Conservation (phyloP, 2,797 vertebrate genomes). For the Clarias laeviceps region DNA sequence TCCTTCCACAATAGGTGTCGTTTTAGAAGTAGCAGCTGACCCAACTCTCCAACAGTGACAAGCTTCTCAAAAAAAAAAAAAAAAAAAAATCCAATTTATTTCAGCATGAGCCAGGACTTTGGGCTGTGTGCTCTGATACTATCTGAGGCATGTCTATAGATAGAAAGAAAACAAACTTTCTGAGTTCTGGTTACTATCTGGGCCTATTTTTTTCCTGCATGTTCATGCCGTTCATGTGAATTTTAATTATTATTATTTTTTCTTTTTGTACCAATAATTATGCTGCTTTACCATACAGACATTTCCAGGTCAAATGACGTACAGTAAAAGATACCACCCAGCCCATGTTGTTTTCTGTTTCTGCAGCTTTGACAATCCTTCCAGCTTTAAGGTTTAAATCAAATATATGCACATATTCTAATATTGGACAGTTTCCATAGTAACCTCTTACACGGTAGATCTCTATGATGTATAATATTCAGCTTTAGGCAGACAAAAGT, state of each 20-base stretch:
- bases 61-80: constrained; percentile 28
- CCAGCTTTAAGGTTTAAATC: background rate
- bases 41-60: constrained; percentile 31
- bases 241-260: background rate
- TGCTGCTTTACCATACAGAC: background rate
- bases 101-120: constrained; percentile 29
- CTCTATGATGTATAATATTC: background rate
- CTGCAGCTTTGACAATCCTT: background rate
- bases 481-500: background rate
- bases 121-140: background rate
- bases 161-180: constrained; percentile 9
- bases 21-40: constrained; percentile 26
- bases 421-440: background rate
- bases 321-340: background rate
- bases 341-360: background rate
- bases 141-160: constrained; percentile 7
- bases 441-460: background rate
- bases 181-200: constrained; percentile 17
- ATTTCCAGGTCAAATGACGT: background rate
- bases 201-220: background rate
- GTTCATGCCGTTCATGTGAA: background rate
- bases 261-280: background rate
- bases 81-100: constrained; percentile 47
- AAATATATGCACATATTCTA: background rate
- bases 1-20: constrained; percentile 37